Base-by-base conservation (phyloP, 1,140 invertebrate species). In the Eueides isabella region DNA sequence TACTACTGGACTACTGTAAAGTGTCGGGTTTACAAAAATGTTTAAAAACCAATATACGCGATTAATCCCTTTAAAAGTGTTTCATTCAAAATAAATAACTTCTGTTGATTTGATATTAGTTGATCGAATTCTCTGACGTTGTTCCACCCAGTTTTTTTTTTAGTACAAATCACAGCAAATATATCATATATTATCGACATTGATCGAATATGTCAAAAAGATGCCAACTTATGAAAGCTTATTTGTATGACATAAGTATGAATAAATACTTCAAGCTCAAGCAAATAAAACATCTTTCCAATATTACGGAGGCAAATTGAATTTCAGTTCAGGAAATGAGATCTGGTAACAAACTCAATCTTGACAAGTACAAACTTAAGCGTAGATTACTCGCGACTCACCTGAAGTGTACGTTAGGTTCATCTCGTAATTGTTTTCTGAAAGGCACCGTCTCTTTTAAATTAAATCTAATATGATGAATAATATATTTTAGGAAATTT, bases 231-330 rank as follows among this genome's bases (percentile, higher is more conserved):
- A 38, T 38, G 11, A 38, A 38, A 38, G 19, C 48, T 55, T 55
- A 55, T 26, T 26, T 0, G 26, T 26, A 26, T 55, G 19, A 26
- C 48, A 23, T 19, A 55, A 55, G 26, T n/a, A n/a, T 55, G 26
- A 55, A 55, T 12, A 12, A 7, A 26, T 26, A 55, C 48, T 55
- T 4, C 23, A 12, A 55, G 9, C 48, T 9, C 48, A 55, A 55
- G 48, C 61, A 74, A 74, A 64, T 68, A 68, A 68, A 74, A 74
- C 61, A 61, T 73, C 72, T 77, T 68, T 61, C 67, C 67, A 77
- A 77, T 71, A 73, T 77, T 77, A 73, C 72, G 68, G 38, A 71
- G 72, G 72, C 64, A 74, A 78, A 78, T 74, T 78, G 76, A 69
- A 71, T 71, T 74, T 68, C 74, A 67, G 23, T 74, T 64, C 72